Conservation (phyloP, 64 coral and sea anemone genomes). For the Montipora efflorescens region DNA sequence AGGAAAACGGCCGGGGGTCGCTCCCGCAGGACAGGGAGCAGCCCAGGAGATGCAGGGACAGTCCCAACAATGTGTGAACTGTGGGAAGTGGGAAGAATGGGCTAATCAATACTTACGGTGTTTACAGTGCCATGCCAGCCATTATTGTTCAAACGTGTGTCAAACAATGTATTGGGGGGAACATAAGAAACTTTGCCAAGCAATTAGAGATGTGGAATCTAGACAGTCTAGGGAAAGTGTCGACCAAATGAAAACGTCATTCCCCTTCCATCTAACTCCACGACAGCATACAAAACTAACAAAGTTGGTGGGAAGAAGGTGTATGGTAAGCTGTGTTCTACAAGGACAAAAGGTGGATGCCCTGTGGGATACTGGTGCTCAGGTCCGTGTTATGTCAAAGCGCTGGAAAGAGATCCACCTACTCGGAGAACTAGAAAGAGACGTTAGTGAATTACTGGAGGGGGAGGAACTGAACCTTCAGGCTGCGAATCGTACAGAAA, state of each 20-base stretch:
- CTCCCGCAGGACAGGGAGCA: background rate
- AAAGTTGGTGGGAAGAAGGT: background rate
- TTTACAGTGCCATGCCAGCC: slow-evolving; percentile 18
- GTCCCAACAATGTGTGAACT: slow-evolving; percentile 16
- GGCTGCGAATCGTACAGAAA: slow-evolving; percentile 39
- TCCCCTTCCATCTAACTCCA: slow-evolving; percentile 1
- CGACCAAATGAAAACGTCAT: background rate
- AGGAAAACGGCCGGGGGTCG: background rate
- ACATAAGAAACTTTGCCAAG: slow-evolving; percentile 7
- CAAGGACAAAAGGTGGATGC: slow-evolving; percentile 43
- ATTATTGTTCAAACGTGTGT: slow-evolving; percentile 32
- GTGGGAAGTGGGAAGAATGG: background rate
- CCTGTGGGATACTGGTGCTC: slow-evolving; percentile 53
- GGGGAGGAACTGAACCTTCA: slow-evolving; percentile 37
- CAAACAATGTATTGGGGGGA: background rate
- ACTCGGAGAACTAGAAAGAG: slow-evolving; percentile 20
- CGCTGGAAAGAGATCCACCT: slow-evolving; percentile 25
- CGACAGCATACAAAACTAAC: background rate
- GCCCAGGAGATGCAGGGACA: background rate
- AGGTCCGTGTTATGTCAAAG: slow-evolving; percentile 52
- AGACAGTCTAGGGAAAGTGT: background rate
- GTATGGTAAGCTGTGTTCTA: slow-evolving; percentile 12
- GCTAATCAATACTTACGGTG: background rate
- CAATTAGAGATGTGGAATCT: slow-evolving; percentile 19
- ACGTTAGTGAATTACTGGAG: slow-evolving; percentile 21